Percentiles rank a stretch among this genome's conserved stretches.
Conservation (phyloP, 2,797 vertebrate genomes). For the Falco naumanni region DNA sequence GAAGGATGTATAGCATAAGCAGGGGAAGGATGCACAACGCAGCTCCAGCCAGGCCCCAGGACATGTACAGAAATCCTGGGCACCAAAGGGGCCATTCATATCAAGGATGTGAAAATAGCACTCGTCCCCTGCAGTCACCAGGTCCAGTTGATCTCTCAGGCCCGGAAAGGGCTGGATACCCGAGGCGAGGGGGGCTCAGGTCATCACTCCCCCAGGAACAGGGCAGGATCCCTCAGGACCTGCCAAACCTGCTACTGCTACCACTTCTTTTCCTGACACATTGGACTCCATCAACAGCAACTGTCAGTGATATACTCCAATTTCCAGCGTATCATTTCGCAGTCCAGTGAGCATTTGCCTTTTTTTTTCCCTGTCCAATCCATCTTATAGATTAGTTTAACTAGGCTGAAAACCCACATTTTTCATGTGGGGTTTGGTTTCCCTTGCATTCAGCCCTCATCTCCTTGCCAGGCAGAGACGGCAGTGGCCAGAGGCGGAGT, state of each 20-base stretch:
- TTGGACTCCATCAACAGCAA: background rate
- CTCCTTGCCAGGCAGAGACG: background rate
- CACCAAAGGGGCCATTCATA: background rate
- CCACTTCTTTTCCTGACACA: background rate
- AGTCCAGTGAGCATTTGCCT: constrained; percentile 5
- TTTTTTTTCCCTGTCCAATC: background rate
- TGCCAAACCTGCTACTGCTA: background rate
- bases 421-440: background rate
- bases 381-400: constrained; percentile 12
- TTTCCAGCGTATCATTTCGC: constrained; percentile 3
- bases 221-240: background rate
- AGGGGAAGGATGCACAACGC: background rate
- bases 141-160: background rate
- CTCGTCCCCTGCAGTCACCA: background rate
- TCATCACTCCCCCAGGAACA: background rate
- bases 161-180: background rate
- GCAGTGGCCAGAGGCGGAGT: accelerated
- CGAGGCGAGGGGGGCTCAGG: accelerated
- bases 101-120: background rate
- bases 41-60: background rate
- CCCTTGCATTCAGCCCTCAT: background rate
- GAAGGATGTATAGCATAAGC: no score
- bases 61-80: background rate
- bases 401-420: constrained; percentile 26
- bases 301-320: constrained; percentile 11